Base-by-base conservation (phyloP, 2,113 vertebrate species). In the Centrocercus urophasianus region DNA sequence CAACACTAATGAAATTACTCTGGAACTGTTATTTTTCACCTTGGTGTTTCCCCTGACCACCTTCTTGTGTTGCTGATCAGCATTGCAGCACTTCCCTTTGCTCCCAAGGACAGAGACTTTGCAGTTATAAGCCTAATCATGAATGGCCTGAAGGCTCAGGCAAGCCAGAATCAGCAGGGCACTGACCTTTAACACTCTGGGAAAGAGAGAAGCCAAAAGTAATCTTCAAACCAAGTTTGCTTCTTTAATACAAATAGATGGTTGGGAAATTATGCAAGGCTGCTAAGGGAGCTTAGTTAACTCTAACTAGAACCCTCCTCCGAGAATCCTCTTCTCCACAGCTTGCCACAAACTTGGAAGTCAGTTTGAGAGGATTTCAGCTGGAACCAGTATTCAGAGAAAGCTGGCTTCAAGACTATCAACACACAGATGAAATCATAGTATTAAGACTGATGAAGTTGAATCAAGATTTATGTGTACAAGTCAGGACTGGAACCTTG, bases 1-100 rank as follows among this genome's bases (percentile, higher is more conserved):
- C 47, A 91, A 45, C 75, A 74, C 65, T 91, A 88, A 95, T 83
- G 85, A 94, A 93, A 93, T 91, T 95, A 93, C 69, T 91, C 72
- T 78, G 65, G 30, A 69, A 61, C 57, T 90, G 83, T 93, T 70
- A 94, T 90, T 95, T 95, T 95, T 95, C 83, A 86, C 88, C 79
- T 81, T 86, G 34, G 30, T 91, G 45, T 91, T 66, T 77, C 48
- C 25, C 42, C 17, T 71, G 48, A 76, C 34, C 14, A n/a, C 22
- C 48, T 40, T 93, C 89, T 86, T 83, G 38, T 32, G 69, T 48
- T 86, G 52, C 80, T 86, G 72, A 91, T 88, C 88, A 94, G 86
- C 91, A 91, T 61, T 95, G 93, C 83, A 91, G 43, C 57, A 86
- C 9, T 95, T 93, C 36, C 28, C 42, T 89, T 83, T 91, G 15